Evolutionary conservation across 2,888 invertebrate species (phyloP).

Genomic region (Polyommatus icarus): DNA sequence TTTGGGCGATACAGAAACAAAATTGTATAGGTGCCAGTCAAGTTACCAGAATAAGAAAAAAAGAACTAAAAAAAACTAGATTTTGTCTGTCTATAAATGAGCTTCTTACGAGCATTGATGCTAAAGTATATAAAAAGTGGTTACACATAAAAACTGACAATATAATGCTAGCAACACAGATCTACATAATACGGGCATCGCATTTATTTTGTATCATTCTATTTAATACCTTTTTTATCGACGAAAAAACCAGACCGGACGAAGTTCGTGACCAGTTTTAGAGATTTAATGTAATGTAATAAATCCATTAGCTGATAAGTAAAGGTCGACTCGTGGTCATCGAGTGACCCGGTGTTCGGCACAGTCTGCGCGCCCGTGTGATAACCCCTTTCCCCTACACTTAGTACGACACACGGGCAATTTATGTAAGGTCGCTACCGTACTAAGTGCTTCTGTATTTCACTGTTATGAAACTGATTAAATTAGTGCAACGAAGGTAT

Average conservation of each 20-base stretch:
- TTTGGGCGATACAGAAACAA: no score
- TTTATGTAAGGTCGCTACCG: constrained; percentile 7
- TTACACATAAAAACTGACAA: background rate
- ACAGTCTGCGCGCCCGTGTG: background rate
- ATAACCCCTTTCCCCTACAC: constrained; percentile 7
- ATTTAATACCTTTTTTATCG: constrained; percentile 23
- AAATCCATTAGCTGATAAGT: constrained; percentile 29
- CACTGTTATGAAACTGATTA: constrained; percentile 28
- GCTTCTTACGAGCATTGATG: no score
- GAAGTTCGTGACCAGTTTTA: constrained; percentile 15
- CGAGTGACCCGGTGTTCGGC: background rate
- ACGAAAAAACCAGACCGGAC: background rate
- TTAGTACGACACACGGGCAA: constrained; percentile 6
- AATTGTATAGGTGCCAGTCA: no score
- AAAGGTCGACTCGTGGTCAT: constrained; percentile 17
- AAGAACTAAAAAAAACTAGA: no score
- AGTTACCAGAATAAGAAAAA: no score
- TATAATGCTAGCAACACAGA: background rate
- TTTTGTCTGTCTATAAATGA: no score
- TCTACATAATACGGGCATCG: background rate
- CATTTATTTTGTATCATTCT: constrained; percentile 13
- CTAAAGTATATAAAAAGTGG: no score
- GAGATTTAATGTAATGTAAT: constrained; percentile 25
- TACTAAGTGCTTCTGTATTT: constrained; percentile 28
- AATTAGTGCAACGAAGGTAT: background rate